A percentile compares a stretch with the other conserved stretches of the same genome.
phyloP scores from a whole-genome alignment of 2,888 invertebrate species.

The Phorcus lineatus region DNA sequence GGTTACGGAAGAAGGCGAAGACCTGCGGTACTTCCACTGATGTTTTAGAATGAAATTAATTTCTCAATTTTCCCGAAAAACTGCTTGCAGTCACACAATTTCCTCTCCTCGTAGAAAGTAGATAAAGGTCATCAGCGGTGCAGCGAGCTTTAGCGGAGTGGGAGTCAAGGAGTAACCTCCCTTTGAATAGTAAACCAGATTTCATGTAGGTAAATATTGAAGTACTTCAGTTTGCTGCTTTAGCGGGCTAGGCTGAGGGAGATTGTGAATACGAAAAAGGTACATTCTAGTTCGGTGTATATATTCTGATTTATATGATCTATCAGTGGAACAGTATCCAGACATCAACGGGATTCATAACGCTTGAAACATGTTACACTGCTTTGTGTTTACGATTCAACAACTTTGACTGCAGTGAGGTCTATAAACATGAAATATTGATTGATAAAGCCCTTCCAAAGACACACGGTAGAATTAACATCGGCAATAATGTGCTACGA shows the following conservation, averaged over 20 bases:
- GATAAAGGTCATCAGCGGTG: not conserved
- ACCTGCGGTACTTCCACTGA: not conserved
- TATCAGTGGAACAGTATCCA: no score
- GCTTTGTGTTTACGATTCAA: no score
- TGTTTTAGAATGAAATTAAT: not conserved
- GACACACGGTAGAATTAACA: not conserved
- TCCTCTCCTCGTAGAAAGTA: not conserved
- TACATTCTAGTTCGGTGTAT: no score
- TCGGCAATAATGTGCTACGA: not conserved
- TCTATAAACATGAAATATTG: slow-evolving; percentile 1
- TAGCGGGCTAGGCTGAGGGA: no score
- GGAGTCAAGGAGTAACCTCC: not conserved
- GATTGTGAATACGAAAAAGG: no score
- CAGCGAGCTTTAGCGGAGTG: not conserved
- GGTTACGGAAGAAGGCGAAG: not conserved
- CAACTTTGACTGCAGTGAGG: no score
- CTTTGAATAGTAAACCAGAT: not conserved
- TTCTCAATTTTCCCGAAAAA: slow-evolving; percentile 1
- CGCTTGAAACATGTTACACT: no score
- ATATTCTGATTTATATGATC: no score
- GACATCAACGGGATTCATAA: no score
- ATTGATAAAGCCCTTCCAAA: not conserved
- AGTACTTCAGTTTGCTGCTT: no score
- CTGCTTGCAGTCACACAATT: not conserved
- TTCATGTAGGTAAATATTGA: no score